phyloP scores from a whole-genome alignment of 2,113 vertebrate species.

The Aramus guarauna region DNA sequence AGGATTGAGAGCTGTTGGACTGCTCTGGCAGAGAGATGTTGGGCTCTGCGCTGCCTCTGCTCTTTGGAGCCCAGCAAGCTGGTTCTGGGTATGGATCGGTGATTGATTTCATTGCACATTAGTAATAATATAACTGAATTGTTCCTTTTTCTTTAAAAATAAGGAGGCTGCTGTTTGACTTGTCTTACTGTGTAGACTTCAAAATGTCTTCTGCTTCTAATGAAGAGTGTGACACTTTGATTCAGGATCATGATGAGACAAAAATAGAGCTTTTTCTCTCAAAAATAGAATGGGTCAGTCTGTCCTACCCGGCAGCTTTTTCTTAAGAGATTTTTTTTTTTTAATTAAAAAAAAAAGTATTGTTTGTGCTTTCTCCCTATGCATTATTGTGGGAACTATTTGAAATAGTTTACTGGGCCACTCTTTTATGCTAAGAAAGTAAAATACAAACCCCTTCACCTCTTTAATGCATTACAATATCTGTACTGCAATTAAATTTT shows the following conservation, averaged over 20 bases:
- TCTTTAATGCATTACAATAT: background rate
- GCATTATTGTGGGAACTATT: background rate
- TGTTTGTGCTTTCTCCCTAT: fast-evolving
- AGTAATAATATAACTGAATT: background rate
- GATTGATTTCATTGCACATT: fast-evolving
- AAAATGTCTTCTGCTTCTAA: background rate
- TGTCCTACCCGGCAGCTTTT: background rate
- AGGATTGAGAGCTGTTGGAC: background rate
- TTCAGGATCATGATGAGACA: background rate
- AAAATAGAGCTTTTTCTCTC: background rate
- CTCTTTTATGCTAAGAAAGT: background rate
- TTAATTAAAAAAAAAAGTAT: background rate
- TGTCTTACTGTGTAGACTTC: background rate
- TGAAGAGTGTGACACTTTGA: background rate
- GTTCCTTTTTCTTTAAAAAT: background rate
- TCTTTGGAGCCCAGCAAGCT: background rate
- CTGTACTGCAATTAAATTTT: background rate
- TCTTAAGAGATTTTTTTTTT: background rate
- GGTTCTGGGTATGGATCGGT: background rate
- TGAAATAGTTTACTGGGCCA: background rate
- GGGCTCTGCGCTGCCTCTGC: fast-evolving
- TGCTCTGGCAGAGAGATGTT: background rate
- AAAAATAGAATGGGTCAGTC: background rate
- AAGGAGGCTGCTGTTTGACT: background rate
- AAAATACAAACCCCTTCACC: background rate